These are phyloP conservation scores for Sciurus carolinensis DNA, from an alignment of 2,797 vertebrate genomes.

Conservation along the genomic window DNA sequence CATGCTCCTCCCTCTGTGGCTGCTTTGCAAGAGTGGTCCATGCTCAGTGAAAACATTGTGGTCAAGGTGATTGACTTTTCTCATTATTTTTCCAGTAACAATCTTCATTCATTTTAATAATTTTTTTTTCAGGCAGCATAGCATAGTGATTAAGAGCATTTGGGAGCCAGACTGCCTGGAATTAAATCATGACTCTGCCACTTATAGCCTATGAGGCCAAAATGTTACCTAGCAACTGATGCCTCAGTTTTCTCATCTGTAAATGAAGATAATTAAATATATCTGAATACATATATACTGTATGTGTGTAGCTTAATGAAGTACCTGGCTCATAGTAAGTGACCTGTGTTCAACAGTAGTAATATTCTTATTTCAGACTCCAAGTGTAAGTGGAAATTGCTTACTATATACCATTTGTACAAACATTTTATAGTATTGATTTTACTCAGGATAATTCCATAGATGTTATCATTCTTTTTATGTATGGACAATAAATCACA, in stretches of 20 bases:
- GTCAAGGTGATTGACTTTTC: conserved; percentile 42
- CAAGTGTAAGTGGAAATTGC: neutral
- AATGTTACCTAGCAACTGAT: neutral
- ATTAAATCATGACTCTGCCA: conserved; percentile 36
- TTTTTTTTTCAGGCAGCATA: neutral
- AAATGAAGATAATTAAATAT: conserved; percentile 28
- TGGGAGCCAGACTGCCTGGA: neutral
- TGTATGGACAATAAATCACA: neutral
- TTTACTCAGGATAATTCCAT: neutral
- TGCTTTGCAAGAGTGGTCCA: neutral
- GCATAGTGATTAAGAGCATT: neutral
- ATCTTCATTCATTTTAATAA: conserved; percentile 49
- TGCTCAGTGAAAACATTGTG: neutral
- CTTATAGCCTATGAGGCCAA: neutral
- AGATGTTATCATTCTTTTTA: neutral
- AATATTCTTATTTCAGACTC: conserved; percentile 1
- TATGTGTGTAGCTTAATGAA: neutral
- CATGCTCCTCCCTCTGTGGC: neutral
- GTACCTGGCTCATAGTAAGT: neutral
- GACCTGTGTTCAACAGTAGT: neutral
- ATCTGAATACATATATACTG: neutral
- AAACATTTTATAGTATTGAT: neutral
- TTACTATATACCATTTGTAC: neutral
- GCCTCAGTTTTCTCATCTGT: conserved; percentile 32
- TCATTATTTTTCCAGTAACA: conserved; percentile 54